Conservation (phyloP, 2,797 vertebrate species). For the Sebastes minor region DNA sequence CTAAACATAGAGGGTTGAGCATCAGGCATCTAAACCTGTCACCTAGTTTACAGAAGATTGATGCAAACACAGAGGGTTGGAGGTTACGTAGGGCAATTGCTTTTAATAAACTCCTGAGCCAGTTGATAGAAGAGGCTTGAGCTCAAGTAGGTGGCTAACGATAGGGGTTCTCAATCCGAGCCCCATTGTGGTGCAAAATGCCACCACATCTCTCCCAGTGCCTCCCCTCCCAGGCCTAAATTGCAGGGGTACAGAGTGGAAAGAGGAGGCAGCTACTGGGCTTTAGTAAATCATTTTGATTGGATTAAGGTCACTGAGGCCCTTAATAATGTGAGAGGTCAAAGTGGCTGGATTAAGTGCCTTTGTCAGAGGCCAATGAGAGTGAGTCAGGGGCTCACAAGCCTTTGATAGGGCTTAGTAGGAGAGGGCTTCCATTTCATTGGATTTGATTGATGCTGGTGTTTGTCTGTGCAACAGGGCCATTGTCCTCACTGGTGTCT, state of each 20-base stretch:
- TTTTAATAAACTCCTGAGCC: slow-evolving; percentile 90
- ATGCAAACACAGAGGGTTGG: slow-evolving; percentile 75
- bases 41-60: slow-evolving; percentile 80
- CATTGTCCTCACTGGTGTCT: slow-evolving; percentile 79
- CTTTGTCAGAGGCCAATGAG: slow-evolving; percentile 84
- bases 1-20: neutral
- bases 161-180: slow-evolving; percentile 85
- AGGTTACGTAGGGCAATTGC: slow-evolving; percentile 80
- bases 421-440: slow-evolving; percentile 80
- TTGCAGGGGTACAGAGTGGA: slow-evolving; percentile 75
- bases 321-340: slow-evolving; percentile 97
- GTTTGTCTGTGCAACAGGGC: slow-evolving; percentile 74
- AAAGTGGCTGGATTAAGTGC: slow-evolving; percentile 90
- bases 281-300: slow-evolving; percentile 98
- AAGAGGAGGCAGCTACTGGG: slow-evolving; percentile 81
- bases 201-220: slow-evolving; percentile 79
- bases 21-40: slow-evolving; percentile 72
- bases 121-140: slow-evolving; percentile 86
- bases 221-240: slow-evolving; percentile 72
- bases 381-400: slow-evolving; percentile 78
- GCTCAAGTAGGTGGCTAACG: slow-evolving; percentile 87
- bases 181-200: slow-evolving; percentile 89
- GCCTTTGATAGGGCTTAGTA: slow-evolving; percentile 83
- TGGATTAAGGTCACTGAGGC: slow-evolving; percentile 96
- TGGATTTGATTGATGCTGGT: slow-evolving; percentile 81